Percentiles rank a stretch among this genome's conserved stretches.
Conservation (phyloP, 2,888 invertebrate genomes). For the Pantelozetes paolii region DNA sequence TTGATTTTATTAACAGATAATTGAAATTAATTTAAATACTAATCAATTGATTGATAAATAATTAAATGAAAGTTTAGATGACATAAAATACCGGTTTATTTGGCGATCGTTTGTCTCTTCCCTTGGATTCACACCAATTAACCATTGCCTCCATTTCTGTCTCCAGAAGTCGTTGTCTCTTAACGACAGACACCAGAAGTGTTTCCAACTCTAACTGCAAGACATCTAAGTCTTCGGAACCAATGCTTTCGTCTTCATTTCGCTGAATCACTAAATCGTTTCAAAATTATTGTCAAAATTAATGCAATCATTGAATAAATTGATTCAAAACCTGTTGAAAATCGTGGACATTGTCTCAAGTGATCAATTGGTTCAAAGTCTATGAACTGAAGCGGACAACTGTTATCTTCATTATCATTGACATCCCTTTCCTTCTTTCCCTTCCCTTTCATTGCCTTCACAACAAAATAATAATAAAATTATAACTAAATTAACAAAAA, state of each 20-base stretch:
- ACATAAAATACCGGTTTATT: conserved; percentile 29
- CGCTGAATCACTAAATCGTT: conserved; percentile 50
- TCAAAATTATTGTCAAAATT: neutral
- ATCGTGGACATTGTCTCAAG: conserved; percentile 51
- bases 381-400: conserved; percentile 53
- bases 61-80: too few relatives aligned
- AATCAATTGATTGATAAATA: too few relatives aligned
- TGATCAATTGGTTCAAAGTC: conserved; percentile 54
- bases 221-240: conserved; percentile 80
- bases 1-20: too few relatives aligned
- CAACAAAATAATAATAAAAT: neutral
- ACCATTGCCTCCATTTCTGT: conserved; percentile 52
- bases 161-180: conserved; percentile 70
- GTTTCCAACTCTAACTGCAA: conserved; percentile 82
- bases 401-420: conserved; percentile 48
- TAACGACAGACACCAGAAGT: conserved; percentile 73
- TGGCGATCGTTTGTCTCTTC: conserved; percentile 30
- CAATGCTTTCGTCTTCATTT: conserved; percentile 69
- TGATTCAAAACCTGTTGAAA: conserved; percentile 49
- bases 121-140: conserved; percentile 54
- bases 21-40: too few relatives aligned
- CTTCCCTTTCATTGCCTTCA: conserved; percentile 45
- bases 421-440: conserved; percentile 48
- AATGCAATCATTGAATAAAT: neutral
- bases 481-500: neutral